Percentiles rank a stretch among this genome's conserved stretches.
Conservation (phyloP, 2,797 vertebrate species). For the Sparus aurata region DNA sequence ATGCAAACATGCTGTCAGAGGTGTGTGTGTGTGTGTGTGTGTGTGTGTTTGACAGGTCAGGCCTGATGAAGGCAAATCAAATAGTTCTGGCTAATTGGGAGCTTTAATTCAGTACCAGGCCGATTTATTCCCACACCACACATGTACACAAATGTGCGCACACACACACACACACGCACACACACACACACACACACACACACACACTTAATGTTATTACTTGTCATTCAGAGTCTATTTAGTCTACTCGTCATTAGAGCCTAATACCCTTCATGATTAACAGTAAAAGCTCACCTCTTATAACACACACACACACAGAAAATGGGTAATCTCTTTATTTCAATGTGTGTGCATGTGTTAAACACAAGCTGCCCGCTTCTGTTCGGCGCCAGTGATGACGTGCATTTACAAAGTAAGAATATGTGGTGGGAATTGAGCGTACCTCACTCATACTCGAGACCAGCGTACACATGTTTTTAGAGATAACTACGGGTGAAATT, state of each 20-base stretch:
- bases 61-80: conserved; percentile 41
- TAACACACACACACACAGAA: conserved; percentile 3
- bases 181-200: conserved; percentile 27
- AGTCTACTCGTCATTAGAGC: conserved; percentile 60
- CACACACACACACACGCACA: conserved; percentile 18
- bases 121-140: neutral
- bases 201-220: conserved; percentile 54
- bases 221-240: conserved; percentile 61
- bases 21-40: conserved; percentile 1
- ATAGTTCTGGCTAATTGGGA: conserved; percentile 47
- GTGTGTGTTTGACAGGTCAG: conserved; percentile 20
- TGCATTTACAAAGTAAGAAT: too few species aligned
- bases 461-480: too few species aligned
- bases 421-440: too few species aligned
- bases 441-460: too few species aligned
- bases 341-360: neutral
- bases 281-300: conserved; percentile 26
- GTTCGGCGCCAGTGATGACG: too few species aligned
- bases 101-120: conserved; percentile 42
- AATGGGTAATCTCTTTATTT: conserved; percentile 24
- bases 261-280: conserved; percentile 49
- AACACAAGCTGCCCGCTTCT: too few species aligned
- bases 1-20: conserved; percentile 13
- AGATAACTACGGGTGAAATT: too few species aligned
- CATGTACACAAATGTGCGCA: neutral